These are phyloP conservation scores for Tinamus major DNA, from an alignment of 2,797 vertebrate species.

Conservation along the genomic window DNA sequence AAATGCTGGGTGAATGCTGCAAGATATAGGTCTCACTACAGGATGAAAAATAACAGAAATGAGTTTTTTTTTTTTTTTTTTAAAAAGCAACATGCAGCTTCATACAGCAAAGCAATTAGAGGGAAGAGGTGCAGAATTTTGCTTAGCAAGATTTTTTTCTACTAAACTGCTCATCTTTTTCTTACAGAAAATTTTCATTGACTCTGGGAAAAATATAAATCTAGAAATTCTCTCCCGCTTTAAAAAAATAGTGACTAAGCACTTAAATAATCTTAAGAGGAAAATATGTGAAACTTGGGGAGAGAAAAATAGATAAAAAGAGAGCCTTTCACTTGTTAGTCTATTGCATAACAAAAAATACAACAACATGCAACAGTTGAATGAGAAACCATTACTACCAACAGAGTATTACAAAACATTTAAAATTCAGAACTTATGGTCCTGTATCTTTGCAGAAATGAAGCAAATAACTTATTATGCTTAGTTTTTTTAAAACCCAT, in stretches of 20 bases:
- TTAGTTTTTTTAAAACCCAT: background rate
- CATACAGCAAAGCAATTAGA: background rate
- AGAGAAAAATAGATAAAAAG: background rate
- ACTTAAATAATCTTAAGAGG: background rate
- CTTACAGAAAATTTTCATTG: constrained; percentile 31
- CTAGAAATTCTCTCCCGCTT: background rate
- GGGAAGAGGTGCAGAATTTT: constrained; percentile 17
- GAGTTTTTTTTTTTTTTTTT: background rate
- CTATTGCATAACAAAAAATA: background rate
- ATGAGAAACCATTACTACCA: constrained; percentile 5
- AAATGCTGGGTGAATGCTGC: constrained; percentile 61
- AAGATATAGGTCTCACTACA: constrained; percentile 52
- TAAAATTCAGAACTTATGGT: background rate
- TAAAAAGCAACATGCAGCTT: background rate
- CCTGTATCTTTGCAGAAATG: background rate
- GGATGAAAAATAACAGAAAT: constrained; percentile 70
- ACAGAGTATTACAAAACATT: background rate
- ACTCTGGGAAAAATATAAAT: constrained; percentile 29
- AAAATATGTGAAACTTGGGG: background rate
- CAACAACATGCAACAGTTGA: background rate
- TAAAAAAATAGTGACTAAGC: background rate
- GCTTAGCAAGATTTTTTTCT: constrained; percentile 46
- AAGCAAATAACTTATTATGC: background rate
- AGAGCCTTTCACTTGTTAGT: background rate
- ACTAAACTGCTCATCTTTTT: constrained; percentile 13